phyloP scores from a whole-genome alignment of 2,113 vertebrate genomes.

The Clinocottus analis region DNA sequence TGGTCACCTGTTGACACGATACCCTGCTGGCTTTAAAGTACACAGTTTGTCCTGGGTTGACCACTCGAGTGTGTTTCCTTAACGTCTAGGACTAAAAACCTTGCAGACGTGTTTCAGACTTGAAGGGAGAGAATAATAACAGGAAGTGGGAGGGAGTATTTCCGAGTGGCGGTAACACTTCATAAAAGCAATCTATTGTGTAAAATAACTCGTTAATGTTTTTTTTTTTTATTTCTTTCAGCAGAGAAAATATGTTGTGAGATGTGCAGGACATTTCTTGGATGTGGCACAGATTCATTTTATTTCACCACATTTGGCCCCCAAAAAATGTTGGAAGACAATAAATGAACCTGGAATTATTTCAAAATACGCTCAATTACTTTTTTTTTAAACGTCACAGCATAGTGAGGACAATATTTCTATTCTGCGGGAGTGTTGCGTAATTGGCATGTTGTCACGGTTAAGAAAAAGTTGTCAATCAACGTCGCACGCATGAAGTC shows the following conservation, averaged over 20 bases:
- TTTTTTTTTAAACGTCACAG: not conserved
- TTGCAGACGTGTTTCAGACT: constrained; percentile 2
- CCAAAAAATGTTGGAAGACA: not conserved
- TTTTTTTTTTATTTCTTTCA: constrained; percentile 3
- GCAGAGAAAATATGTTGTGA: not conserved
- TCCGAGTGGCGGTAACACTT: constrained; percentile 39
- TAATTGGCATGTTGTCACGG: constrained; percentile 2
- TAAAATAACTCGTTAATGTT: not conserved
- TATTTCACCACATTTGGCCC: constrained; percentile 11
- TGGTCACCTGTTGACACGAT: not conserved
- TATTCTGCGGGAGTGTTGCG: constrained; percentile 1
- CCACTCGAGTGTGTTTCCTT: not conserved
- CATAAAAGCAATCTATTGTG: not conserved
- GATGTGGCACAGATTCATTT: not conserved
- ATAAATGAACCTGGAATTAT: not conserved
- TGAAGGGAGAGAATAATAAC: constrained; percentile 55
- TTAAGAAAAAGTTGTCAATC: constrained; percentile 13
- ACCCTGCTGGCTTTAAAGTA: not conserved
- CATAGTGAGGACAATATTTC: not conserved
- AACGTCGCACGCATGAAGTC: constrained; percentile 29
- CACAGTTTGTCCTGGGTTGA: not conserved
- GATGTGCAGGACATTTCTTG: not conserved
- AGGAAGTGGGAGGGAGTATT: constrained; percentile 60
- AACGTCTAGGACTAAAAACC: constrained; percentile 3
- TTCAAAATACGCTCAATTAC: not conserved